These are phyloP conservation scores for Diploscapter pachys DNA, from an alignment of 1,140 invertebrate genomes.

Conservation along the genomic window DNA sequence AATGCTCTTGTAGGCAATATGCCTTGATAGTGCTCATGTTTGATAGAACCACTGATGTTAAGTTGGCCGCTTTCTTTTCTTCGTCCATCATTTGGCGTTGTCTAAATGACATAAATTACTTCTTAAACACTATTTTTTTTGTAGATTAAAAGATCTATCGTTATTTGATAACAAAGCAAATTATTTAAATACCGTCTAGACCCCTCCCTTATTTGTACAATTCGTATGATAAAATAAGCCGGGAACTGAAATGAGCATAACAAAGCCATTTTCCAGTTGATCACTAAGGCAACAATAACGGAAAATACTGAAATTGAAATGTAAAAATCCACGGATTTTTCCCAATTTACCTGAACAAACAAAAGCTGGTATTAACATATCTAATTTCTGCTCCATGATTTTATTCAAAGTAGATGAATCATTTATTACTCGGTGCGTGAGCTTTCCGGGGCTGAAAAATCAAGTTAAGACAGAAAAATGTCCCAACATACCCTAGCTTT, in stretches of 20 bases:
- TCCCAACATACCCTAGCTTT: too few species aligned
- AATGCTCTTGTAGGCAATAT: constrained; percentile 50
- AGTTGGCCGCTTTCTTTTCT: constrained; percentile 55
- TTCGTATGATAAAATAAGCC: constrained; percentile 52
- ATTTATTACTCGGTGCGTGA: constrained; percentile 51
- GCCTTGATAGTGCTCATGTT: constrained; percentile 58
- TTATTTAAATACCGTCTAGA: constrained; percentile 17
- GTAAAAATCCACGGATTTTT: too few species aligned
- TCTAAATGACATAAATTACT: constrained; percentile 10
- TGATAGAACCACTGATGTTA: constrained; percentile 51
- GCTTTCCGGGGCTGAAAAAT: constrained; percentile 34
- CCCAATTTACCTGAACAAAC: constrained; percentile 40
- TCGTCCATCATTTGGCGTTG: constrained; percentile 56
- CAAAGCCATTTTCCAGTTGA: constrained; percentile 57
- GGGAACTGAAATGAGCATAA: constrained; percentile 54
- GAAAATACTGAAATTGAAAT: constrained; percentile 37
- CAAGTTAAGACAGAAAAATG: too few species aligned
- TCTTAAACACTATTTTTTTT: constrained; percentile 11
- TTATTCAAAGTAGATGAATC: constrained; percentile 53
- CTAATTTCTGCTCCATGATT: constrained; percentile 44
- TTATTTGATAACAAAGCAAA: too few species aligned
- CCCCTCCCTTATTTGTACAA: constrained; percentile 48
- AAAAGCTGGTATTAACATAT: constrained; percentile 49
- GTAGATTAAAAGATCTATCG: too few species aligned
- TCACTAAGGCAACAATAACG: constrained; percentile 45